Evolutionary conservation across 1,140 invertebrate species (phyloP).

Genomic region (Planococcus citri): DNA sequence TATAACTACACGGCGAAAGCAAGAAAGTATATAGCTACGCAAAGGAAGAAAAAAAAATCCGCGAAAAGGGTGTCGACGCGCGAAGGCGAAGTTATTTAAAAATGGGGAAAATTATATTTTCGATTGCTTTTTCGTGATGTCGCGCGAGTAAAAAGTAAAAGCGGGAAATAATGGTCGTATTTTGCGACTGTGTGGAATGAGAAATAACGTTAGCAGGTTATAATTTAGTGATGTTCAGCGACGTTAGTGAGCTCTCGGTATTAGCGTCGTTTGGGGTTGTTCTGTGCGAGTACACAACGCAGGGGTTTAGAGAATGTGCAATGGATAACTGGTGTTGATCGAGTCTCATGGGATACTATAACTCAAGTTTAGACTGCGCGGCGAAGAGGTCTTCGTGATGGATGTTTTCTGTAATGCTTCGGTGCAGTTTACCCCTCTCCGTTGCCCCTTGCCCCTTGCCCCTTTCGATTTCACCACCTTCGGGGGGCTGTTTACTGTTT

Average conservation of each 20-base stretch:
- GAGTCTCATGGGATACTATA: slow-evolving; percentile 18
- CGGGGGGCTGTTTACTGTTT: slow-evolving; percentile 12
- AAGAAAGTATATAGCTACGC: too few species aligned
- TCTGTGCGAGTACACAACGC: not conserved
- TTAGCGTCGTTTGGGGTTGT: slow-evolving; percentile 5
- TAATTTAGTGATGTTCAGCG: slow-evolving; percentile 6
- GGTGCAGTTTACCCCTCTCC: slow-evolving; percentile 10
- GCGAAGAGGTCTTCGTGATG: not conserved
- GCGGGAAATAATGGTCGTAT: not conserved
- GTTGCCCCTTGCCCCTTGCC: not conserved
- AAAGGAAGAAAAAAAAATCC: not conserved
- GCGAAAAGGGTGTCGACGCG: not conserved
- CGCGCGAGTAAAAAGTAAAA: not conserved
- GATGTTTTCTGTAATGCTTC: slow-evolving; percentile 15
- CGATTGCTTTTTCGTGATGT: slow-evolving; percentile 6
- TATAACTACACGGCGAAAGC: too few species aligned
- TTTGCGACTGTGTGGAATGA: not conserved
- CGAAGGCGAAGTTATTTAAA: not conserved
- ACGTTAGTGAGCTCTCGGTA: not conserved
- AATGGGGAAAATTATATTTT: slow-evolving; percentile 1
- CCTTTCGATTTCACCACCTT: not conserved
- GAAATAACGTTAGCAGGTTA: slow-evolving; percentile 5
- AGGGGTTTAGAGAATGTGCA: slow-evolving; percentile 9
- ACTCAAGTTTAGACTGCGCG: not conserved
- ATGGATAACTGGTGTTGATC: slow-evolving; percentile 19